Conservation (phyloP, 2,888 invertebrate species). For the Phengaris arion region DNA sequence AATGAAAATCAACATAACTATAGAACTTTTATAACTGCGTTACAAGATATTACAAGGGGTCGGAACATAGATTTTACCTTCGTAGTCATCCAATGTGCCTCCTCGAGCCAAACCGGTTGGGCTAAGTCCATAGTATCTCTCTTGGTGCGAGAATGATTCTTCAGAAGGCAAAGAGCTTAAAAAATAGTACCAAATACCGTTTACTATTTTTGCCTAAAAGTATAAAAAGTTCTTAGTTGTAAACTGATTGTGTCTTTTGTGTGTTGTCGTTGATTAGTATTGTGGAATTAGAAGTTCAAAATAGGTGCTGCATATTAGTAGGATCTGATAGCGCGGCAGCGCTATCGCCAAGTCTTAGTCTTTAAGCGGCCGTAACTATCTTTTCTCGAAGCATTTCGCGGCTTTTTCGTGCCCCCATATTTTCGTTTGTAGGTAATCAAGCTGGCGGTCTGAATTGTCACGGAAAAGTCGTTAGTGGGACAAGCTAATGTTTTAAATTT, state of each 20-base stretch:
- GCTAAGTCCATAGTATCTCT: slow-evolving; percentile 76
- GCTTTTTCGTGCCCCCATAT: no score
- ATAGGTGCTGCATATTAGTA: not conserved
- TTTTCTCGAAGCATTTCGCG: no score
- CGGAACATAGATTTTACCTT: slow-evolving; percentile 52
- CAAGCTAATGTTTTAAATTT: no score
- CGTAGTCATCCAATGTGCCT: slow-evolving; percentile 70
- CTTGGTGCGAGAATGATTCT: slow-evolving; percentile 63
- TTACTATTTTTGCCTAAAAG: slow-evolving; percentile 71
- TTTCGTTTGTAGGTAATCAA: no score
- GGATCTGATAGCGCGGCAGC: not conserved
- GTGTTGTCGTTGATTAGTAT: no score
- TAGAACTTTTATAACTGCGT: no score
- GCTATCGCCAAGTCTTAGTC: no score
- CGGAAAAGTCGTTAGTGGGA: no score
- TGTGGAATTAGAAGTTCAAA: not conserved
- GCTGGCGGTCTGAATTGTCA: no score
- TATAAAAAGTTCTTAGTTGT: not conserved
- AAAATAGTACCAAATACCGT: slow-evolving; percentile 80
- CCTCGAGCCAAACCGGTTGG: slow-evolving; percentile 80
- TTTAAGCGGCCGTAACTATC: no score
- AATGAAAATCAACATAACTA: slow-evolving; percentile 33
- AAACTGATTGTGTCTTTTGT: no score
- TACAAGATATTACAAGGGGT: no score
- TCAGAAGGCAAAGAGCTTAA: slow-evolving; percentile 78